These are phyloP conservation scores for Zaprionus ornatus DNA, from an alignment of 1,140 invertebrate genomes.

Conservation along the genomic window DNA sequence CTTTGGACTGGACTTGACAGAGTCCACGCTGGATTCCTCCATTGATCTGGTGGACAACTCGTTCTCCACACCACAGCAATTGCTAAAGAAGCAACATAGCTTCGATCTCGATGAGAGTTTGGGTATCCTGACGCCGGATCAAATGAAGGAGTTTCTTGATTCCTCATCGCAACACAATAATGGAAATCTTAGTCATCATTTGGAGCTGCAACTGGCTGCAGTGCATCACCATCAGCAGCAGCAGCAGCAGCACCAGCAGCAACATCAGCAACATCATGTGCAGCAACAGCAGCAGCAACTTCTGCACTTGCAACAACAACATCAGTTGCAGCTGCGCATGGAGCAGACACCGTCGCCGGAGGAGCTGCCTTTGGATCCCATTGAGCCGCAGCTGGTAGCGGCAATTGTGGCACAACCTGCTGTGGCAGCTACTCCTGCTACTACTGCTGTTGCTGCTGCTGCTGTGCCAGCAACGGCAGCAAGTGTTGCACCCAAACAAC, in stretches of 20 bases:
- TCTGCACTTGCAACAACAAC: slow-evolving; percentile 54
- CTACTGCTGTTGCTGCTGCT: neutral
- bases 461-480: neutral
- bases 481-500: slow-evolving; percentile 83
- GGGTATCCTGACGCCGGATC: slow-evolving; percentile 93
- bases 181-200: slow-evolving; percentile 84
- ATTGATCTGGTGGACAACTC: slow-evolving; percentile 80
- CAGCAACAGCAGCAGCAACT: slow-evolving; percentile 31
- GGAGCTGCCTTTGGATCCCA: slow-evolving; percentile 90
- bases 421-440: slow-evolving; percentile 9
- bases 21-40: slow-evolving; percentile 74
- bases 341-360: slow-evolving; percentile 92
- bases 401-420: slow-evolving; percentile 5
- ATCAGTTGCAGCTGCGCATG: slow-evolving; percentile 83
- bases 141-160: slow-evolving; percentile 88
- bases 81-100: slow-evolving; percentile 89
- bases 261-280: slow-evolving; percentile 18
- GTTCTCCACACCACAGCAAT: slow-evolving; percentile 64
- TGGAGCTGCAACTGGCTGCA: slow-evolving; percentile 84
- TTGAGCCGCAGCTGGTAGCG: slow-evolving; percentile 84
- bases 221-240: slow-evolving; percentile 3
- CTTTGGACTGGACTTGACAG: slow-evolving; percentile 76
- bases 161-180: slow-evolving; percentile 61
- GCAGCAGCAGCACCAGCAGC: slow-evolving; percentile 7
- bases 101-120: slow-evolving; percentile 91